Evolutionary conservation across 1,140 invertebrate species (phyloP).

Genomic region (Drosophila elegans): DNA sequence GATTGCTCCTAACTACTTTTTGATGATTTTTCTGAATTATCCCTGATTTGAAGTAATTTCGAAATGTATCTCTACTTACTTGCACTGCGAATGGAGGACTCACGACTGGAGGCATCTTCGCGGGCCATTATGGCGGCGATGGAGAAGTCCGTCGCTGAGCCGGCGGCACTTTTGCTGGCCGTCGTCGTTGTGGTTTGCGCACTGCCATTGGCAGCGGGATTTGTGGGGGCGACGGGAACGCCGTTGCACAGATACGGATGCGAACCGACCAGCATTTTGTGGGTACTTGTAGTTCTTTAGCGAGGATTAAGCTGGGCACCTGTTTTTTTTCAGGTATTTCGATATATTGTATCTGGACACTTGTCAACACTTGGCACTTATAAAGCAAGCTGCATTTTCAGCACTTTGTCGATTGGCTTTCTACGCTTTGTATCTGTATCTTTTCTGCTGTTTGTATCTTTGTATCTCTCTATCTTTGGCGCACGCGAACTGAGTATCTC

Average conservation of each 20-base stretch:
- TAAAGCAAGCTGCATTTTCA: constrained; percentile 44
- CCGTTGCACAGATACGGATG: constrained; percentile 84
- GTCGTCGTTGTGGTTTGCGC: constrained; percentile 62
- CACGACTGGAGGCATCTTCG: constrained; percentile 87
- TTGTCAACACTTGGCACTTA: constrained; percentile 58
- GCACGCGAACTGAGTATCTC: constrained; percentile 59
- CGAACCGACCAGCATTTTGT: constrained; percentile 80
- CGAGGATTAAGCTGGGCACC: constrained; percentile 1
- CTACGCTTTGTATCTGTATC: constrained; percentile 27
- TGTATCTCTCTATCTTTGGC: constrained; percentile 29
- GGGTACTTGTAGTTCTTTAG: constrained; percentile 17
- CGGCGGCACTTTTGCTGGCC: constrained; percentile 80
- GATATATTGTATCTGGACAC: constrained; percentile 30
- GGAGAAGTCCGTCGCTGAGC: constrained; percentile 94
- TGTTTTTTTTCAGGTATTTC: constrained; percentile 1
- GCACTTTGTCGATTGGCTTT: constrained; percentile 29
- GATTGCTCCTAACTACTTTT: no score
- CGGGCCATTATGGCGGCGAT: constrained; percentile 96
- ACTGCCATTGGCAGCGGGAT: constrained; percentile 32
- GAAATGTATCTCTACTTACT: constrained; percentile 67
- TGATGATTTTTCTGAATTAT: no score
- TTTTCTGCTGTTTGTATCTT: constrained; percentile 21
- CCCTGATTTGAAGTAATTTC: neutral
- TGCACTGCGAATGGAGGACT: constrained; percentile 84
- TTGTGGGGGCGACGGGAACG: constrained; percentile 59